Evolutionary conservation across 1,140 invertebrate genomes (phyloP), one percentile per base, ranked within the genome.

Genomic region (Heliothis subflexa): DNA sequence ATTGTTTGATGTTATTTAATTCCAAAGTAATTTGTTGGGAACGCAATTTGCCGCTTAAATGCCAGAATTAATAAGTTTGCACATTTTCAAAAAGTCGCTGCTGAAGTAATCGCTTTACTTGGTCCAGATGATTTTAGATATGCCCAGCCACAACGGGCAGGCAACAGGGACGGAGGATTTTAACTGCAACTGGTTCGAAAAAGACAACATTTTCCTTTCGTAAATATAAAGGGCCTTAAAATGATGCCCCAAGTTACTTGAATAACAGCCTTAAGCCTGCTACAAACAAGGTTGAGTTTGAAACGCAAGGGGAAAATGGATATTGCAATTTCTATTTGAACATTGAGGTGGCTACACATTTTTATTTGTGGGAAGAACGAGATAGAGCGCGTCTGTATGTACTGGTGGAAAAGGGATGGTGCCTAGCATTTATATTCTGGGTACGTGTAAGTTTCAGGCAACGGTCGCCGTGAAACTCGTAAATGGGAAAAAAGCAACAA

Each of bases 401-500:
- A 73, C 59, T 77, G 50, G 90, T 74, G 79, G 62, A 83, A 92
- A 74, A 86, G 82, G 81, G 91, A 92, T 68, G 84, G 84, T 57
- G 68, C 86, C 68, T 85, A 88, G 87, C 93, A 94, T 94, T 94
- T 94, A 93, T 94, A 94, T 94, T 94, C 92, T 89, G 89, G 89
- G 88, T 93, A 92, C 93, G 92, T 94, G 92, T 94, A 94, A 94
- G 93, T 94, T 94, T 94, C 93, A 94, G 93, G 92, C 90, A 93
- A 93, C 92, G 92, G 93, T 93, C 92, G 92, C 91, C 90, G 92
- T 94, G 92, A 94, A 94, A 94, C 92, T 93, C 92, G 92, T 93
- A 94, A 94, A 94, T 93, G 92, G 93, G 93, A 94, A 94, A 93
- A 94, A 94, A 94, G 92, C 93, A 93, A 94, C 92, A 94, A 91